Percentiles rank a stretch among this genome's conserved stretches.
Conservation (phyloP, 2,797 vertebrate species). For the Hephaestus fuliginosus region DNA sequence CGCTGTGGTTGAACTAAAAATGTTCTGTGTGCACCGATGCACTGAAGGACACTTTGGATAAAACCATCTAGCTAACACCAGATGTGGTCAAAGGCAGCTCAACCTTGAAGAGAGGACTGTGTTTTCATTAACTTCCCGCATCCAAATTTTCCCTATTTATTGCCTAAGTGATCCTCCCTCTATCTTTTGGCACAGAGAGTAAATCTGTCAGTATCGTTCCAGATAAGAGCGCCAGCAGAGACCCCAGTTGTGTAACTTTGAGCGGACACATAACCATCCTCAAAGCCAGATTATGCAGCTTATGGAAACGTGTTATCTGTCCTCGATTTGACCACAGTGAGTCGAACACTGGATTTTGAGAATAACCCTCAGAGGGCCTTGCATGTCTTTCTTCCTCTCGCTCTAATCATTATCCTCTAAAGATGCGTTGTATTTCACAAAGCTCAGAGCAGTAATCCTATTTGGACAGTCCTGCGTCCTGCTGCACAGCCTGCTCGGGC, state of each 20-base stretch:
- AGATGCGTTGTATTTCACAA: constrained; percentile 40
- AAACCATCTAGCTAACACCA: not conserved
- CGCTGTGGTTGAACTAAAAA: not conserved
- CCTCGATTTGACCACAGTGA: constrained; percentile 41
- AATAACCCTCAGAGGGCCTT: constrained; percentile 23
- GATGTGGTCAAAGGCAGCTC: constrained; percentile 13
- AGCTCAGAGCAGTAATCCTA: constrained; percentile 54
- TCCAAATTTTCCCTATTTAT: not conserved
- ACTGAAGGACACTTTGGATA: not conserved
- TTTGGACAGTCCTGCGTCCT: constrained; percentile 41
- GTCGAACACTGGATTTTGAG: constrained; percentile 20
- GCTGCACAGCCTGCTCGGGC: not conserved
- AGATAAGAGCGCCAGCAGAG: constrained; percentile 2
- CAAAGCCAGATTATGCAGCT: constrained; percentile 32
- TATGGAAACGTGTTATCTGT: constrained; percentile 31
- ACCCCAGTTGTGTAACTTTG: constrained; percentile 25
- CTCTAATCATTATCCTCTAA: constrained; percentile 47
- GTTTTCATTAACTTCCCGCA: not conserved
- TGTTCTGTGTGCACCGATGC: not conserved
- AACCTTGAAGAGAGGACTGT: constrained; percentile 10
- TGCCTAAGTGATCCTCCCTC: not conserved
- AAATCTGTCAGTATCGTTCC: constrained; percentile 19
- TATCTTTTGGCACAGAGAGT: not conserved
- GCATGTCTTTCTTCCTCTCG: constrained; percentile 27
- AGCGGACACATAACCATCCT: not conserved